Conservation (phyloP, 2,113 vertebrate genomes). For the Embiotoca jacksoni region DNA sequence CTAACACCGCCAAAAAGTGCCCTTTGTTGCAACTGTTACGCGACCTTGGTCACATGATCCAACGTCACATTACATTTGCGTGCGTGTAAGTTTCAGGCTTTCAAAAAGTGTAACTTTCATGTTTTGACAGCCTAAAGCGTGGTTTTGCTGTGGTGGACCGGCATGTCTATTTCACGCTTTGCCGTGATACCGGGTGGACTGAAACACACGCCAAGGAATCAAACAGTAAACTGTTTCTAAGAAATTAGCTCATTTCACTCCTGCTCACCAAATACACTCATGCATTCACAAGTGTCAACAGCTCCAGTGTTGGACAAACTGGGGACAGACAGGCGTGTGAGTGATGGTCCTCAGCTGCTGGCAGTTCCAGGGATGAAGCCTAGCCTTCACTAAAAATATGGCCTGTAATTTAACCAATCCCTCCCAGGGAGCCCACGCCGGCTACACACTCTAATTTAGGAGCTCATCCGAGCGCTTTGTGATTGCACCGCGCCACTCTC, state of each 20-base stretch:
- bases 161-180: too few relatives aligned
- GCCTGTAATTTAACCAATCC: conserved; percentile 75
- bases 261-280: conserved; percentile 11
- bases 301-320: conserved; percentile 25
- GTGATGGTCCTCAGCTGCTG: conserved; percentile 74
- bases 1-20: too few relatives aligned
- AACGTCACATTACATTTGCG: too few relatives aligned
- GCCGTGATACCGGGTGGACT: too few relatives aligned
- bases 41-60: too few relatives aligned
- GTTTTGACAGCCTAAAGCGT: too few relatives aligned
- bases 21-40: too few relatives aligned
- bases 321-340: conserved; percentile 53
- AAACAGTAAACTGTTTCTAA: too few relatives aligned
- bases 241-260: neutral
- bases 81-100: too few relatives aligned
- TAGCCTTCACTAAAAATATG: conserved; percentile 76
- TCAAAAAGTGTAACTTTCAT: too few relatives aligned
- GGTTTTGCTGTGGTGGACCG: too few relatives aligned
- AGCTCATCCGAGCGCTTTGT: conserved; percentile 63
- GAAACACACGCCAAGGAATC: too few relatives aligned
- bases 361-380: conserved; percentile 53
- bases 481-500: conserved; percentile 60
- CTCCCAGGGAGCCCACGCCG: conserved; percentile 49
- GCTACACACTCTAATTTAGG: conserved; percentile 68
- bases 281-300: conserved; percentile 21